Conservation (phyloP, 2,797 vertebrate genomes). For the Heterohyrax brucei region DNA sequence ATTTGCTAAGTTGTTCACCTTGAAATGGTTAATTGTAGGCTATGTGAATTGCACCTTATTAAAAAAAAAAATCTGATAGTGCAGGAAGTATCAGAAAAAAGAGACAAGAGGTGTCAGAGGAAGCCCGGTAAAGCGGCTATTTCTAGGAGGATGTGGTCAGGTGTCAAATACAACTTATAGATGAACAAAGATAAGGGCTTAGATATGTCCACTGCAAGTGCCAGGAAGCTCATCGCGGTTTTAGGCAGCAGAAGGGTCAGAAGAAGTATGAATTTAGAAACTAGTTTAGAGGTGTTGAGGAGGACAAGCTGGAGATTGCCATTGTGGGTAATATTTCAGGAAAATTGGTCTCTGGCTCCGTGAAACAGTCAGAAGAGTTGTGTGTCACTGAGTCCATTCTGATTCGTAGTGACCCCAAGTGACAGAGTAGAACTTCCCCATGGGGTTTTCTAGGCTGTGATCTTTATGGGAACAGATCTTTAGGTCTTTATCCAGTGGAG, state of each 20-base stretch:
- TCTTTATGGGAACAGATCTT: not conserved
- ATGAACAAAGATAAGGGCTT: not conserved
- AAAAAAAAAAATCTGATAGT: no score
- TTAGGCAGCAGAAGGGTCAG: not conserved
- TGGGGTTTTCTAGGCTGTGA: not conserved
- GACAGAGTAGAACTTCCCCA: not conserved
- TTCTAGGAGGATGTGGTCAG: not conserved
- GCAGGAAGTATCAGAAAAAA: not conserved
- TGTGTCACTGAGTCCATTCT: not conserved
- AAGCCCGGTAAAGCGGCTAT: not conserved
- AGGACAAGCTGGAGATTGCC: not conserved
- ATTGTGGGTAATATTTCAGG: fast-evolving
- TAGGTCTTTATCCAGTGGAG: not conserved
- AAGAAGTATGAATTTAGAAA: not conserved
- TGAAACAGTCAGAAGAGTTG: fast-evolving
- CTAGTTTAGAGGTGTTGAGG: not conserved
- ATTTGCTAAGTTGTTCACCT: not conserved
- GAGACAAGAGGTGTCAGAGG: not conserved
- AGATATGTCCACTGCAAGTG: not conserved
- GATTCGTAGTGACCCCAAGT: not conserved
- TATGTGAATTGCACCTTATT: not conserved
- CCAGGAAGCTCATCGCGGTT: not conserved
- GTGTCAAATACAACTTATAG: not conserved
- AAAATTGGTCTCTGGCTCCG: fast-evolving
- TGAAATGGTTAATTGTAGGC: not conserved